phyloP scores from a whole-genome alignment of 2,888 invertebrate species.

The Chalcosyrphus nemorum region DNA sequence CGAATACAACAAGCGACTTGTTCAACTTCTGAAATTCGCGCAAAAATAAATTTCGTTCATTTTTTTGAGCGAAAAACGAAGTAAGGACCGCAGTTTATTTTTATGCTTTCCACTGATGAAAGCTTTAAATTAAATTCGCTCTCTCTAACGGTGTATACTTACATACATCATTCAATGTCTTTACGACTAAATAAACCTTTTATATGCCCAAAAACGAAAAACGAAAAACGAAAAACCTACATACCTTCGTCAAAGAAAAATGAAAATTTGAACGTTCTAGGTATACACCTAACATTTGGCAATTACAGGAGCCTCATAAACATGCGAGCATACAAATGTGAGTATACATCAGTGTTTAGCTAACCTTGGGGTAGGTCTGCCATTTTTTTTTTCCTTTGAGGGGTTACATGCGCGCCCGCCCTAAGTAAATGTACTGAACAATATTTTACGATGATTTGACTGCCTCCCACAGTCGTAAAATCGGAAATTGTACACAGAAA shows the following conservation, averaged over 20 bases:
- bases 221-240: background rate
- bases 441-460: conserved; percentile 61
- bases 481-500: conserved; percentile 19
- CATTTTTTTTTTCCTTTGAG: no score
- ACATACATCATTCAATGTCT: conserved; percentile 21
- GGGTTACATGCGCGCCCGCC: background rate
- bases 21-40: background rate
- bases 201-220: background rate
- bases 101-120: conserved; percentile 27
- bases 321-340: conserved; percentile 30
- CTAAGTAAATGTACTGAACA: conserved; percentile 38
- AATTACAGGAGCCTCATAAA: conserved; percentile 46
- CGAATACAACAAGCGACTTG: background rate
- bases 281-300: conserved; percentile 15
- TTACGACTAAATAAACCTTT: conserved; percentile 53
- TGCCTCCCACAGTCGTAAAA: conserved; percentile 20
- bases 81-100: conserved; percentile 34
- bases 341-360: conserved; percentile 19
- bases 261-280: background rate
- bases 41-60: conserved; percentile 13
- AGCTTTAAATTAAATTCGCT: conserved; percentile 47
- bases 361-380: conserved; percentile 37
- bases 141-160: no score
- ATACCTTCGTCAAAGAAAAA: background rate
- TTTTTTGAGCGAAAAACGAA: background rate